A percentile compares a stretch with the other conserved stretches of the same genome.
Conservation (phyloP, 2,888 invertebrate genomes). For the Paralinhomoeus sp. region DNA sequence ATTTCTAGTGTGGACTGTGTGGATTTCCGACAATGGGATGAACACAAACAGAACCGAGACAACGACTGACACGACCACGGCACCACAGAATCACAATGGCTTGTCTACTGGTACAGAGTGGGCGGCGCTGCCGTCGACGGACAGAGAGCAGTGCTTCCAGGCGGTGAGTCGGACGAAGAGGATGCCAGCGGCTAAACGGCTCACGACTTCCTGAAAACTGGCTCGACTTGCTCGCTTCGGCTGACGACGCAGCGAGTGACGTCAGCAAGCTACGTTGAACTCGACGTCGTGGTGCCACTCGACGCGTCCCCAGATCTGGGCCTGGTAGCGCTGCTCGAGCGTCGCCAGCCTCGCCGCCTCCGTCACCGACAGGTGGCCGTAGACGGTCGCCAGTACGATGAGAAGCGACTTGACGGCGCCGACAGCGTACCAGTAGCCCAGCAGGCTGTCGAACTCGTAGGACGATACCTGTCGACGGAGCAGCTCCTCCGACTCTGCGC, state of each 20-base stretch:
- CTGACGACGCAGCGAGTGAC: too few relatives aligned
- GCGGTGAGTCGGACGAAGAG: conserved; percentile 44
- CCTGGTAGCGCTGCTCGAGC: conserved; percentile 67
- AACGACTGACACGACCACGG: too few relatives aligned
- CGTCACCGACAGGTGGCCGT: conserved; percentile 42
- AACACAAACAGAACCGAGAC: too few relatives aligned
- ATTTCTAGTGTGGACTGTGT: too few relatives aligned
- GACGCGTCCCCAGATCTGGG: conserved; percentile 31
- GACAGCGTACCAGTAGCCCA: conserved; percentile 54
- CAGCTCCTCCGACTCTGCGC: too few relatives aligned
- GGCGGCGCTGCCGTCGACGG: too few relatives aligned
- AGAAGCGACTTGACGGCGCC: conserved; percentile 71
- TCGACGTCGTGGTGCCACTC: conserved; percentile 82
- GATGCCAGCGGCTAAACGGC: conserved; percentile 59
- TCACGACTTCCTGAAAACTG: conserved; percentile 45
- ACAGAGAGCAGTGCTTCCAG: too few relatives aligned
- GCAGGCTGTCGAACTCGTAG: conserved; percentile 48
- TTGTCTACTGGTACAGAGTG: too few relatives aligned
- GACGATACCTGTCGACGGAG: too few relatives aligned
- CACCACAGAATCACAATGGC: too few relatives aligned
- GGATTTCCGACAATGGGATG: too few relatives aligned
- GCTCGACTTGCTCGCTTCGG: too few relatives aligned
- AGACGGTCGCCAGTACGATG: conserved; percentile 44
- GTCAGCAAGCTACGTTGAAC: conserved; percentile 16
- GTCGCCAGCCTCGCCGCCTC: conserved; percentile 56